Evolutionary conservation across 2,113 vertebrate genomes (phyloP), one percentile per base, ranked within the genome.

Genomic region (Otus sunia): DNA sequence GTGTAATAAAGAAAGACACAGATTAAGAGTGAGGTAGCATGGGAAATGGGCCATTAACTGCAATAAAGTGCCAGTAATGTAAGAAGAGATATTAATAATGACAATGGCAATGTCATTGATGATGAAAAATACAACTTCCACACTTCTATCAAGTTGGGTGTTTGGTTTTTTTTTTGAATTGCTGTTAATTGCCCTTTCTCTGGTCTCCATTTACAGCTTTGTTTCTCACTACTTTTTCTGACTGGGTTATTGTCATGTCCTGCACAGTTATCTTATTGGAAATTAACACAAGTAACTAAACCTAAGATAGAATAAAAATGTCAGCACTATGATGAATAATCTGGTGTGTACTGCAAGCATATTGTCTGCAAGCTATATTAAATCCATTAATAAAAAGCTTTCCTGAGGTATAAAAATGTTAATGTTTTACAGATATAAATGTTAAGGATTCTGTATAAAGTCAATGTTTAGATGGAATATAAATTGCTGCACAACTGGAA

Each of bases 1-100:
- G 39, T 83, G 93, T 97, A 97, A 97, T 97, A 96, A 93, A 94
- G 69, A 37, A 15, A 97, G 96, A 92, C 91, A 84, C 56, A 96
- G 75, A 84, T 94, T 67, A 80, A 74, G 75, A 95, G 34, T 58
- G 45, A 90, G 91, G 64, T 86, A 86, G 79, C 88, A 66, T 78
- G 56, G 95, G 93, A 94, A 97, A 96, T 60, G 94, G 79, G 76
- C 94, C 94, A 74, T 98, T 98, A 98, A 92, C 81, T 88, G n/a
- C 85, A 78, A 76, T 95, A n/a, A 96, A 96, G 64, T 92, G 49
- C 93, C 66, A 77, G n/a, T 95, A 97, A 97, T 96, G 52, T 76
- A 72, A 56, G 36, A 62, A 96, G 97, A 96, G 43, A 58, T 86
- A 98, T 97, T 93, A 97, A 95, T 95, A 72, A 97, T 90, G 96